Evolutionary conservation across 2,797 vertebrate genomes (phyloP).

Genomic region (Pseudochirops corinnae): DNA sequence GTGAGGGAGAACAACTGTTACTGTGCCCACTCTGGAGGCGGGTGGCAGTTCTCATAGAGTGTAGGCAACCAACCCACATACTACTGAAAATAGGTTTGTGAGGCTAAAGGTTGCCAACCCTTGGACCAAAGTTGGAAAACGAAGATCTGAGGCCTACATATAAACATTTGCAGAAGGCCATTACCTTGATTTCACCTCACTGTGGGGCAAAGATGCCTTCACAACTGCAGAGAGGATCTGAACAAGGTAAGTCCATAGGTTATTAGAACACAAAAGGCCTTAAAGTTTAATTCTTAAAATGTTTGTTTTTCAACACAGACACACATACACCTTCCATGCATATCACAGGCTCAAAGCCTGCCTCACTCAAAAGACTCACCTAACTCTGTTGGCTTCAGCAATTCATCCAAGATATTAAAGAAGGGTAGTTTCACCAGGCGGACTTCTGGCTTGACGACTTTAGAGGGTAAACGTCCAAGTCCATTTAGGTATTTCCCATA

Average conservation of each 20-base stretch:
- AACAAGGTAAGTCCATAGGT: background rate
- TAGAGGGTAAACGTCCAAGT: conserved; percentile 90
- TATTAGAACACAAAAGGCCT: background rate
- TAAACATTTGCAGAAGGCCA: background rate
- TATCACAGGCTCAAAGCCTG: accelerated
- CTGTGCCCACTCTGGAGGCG: background rate
- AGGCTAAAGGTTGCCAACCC: background rate
- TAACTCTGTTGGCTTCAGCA: conserved; percentile 95
- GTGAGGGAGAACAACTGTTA: background rate
- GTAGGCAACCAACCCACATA: background rate
- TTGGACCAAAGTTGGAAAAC: background rate
- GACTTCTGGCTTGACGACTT: conserved; percentile 89
- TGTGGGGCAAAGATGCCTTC: background rate
- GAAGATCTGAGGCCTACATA: background rate
- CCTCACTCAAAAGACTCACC: conserved; percentile 85
- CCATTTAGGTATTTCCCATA: conserved; percentile 97
- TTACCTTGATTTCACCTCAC: background rate
- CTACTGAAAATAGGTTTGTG: background rate
- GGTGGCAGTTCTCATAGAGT: background rate
- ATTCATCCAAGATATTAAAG: conserved; percentile 95
- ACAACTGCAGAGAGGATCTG: background rate
- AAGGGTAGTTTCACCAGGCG: conserved; percentile 96
- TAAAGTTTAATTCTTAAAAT: background rate
- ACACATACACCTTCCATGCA: accelerated
- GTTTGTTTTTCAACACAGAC: accelerated